phyloP scores from a whole-genome alignment of 2,888 invertebrate genomes.

The Rhagium mordax region DNA sequence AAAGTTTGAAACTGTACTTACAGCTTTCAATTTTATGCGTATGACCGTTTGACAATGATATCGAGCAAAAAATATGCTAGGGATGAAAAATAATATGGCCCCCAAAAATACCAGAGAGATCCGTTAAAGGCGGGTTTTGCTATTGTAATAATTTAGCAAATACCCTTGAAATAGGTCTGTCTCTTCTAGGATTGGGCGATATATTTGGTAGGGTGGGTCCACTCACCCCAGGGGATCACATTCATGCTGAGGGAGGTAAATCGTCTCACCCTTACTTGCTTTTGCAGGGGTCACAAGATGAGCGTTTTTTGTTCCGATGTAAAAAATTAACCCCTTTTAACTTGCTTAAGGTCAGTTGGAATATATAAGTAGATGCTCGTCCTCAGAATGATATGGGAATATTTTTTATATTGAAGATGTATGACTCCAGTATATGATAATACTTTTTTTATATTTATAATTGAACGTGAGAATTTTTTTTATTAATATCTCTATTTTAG shows the following conservation, averaged over 20 bases:
- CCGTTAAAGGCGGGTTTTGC: conserved; percentile 59
- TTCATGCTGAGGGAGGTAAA: conserved; percentile 39
- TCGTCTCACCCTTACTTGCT: conserved; percentile 39
- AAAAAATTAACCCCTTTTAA: conserved; percentile 53
- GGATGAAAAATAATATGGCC: conserved; percentile 49
- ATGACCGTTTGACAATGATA: conserved; percentile 34
- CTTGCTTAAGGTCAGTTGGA: conserved; percentile 50
- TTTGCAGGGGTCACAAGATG: conserved; percentile 35
- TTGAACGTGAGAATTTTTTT: conserved; percentile 52
- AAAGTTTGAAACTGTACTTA: neutral
- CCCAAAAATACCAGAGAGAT: conserved; percentile 41
- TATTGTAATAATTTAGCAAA: conserved; percentile 57
- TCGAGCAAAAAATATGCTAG: conserved; percentile 44
- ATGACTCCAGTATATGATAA: conserved; percentile 35
- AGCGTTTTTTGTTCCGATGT: conserved; percentile 42
- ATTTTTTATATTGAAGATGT: conserved; percentile 43
- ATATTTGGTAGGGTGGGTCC: conserved; percentile 51
- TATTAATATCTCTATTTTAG: conserved; percentile 5
- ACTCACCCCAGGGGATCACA: conserved; percentile 41
- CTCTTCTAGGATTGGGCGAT: conserved; percentile 50
- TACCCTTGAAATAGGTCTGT: conserved; percentile 41
- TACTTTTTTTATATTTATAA: conserved; percentile 44
- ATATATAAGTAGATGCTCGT: conserved; percentile 54
- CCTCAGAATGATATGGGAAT: conserved; percentile 52
- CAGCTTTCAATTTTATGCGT: neutral